Evolutionary conservation across 37 sponge, comb jelly and placozoan genomes (phyloP).

Genomic region (Cladorhizidae sp.): DNA sequence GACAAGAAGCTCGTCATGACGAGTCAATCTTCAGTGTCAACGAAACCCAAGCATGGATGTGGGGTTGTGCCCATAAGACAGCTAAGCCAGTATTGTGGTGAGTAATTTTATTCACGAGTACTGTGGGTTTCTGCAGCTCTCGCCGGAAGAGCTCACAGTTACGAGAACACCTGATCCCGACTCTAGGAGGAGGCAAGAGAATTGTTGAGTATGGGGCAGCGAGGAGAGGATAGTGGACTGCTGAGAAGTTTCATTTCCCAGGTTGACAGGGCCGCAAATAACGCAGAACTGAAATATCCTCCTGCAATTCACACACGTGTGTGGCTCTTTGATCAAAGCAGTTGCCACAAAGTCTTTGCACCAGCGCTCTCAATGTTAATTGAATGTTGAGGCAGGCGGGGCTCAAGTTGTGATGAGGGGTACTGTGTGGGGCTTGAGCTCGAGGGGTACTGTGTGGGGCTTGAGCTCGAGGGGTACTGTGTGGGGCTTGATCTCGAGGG

Average conservation of each 20-base stretch:
- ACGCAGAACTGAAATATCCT: constrained; percentile 50
- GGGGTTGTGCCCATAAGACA: constrained; percentile 20
- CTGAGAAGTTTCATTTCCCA: constrained; percentile 28
- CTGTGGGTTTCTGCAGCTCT: constrained; percentile 20
- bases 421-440: too few species aligned
- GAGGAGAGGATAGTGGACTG: constrained; percentile 36
- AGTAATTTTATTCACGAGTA: constrained; percentile 35
- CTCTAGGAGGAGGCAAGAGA: constrained; percentile 1
- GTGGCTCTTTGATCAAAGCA: constrained; percentile 57
- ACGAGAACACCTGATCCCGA: background rate
- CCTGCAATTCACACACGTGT: constrained; percentile 14
- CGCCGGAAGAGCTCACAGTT: background rate
- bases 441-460: too few species aligned
- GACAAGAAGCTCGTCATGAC: constrained; percentile 28
- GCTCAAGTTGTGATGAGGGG: too few species aligned
- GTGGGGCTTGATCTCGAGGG: too few species aligned
- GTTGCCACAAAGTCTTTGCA: too few species aligned
- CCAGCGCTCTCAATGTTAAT: too few species aligned
- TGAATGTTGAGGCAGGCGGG: too few species aligned
- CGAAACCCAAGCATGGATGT: constrained; percentile 41
- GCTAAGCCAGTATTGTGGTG: constrained; percentile 41
- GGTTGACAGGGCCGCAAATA: constrained; percentile 11
- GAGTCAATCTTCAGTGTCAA: too few species aligned
- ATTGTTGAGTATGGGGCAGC: constrained; percentile 45
- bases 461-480: too few species aligned